Conservation (phyloP, 2,797 vertebrate species). For the Sebastes matsubarae region DNA sequence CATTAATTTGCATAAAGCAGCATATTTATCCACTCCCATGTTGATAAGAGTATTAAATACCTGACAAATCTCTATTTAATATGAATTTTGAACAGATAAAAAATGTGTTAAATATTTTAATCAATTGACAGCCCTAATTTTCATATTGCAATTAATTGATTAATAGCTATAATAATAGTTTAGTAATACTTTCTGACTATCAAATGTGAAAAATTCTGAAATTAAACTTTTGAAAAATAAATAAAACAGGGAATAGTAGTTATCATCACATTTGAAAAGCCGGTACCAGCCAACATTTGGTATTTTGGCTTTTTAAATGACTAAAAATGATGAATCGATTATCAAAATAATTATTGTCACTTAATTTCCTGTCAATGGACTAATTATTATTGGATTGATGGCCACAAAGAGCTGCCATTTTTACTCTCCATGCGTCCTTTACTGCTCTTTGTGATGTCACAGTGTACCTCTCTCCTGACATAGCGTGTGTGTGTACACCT, state of each 20-base stretch:
- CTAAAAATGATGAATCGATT: background rate
- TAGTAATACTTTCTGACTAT: background rate
- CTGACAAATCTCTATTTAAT: too few species aligned
- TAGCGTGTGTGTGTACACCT: background rate
- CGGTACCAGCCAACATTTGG: fast-evolving
- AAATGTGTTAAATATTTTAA: too few species aligned
- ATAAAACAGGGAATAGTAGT: background rate
- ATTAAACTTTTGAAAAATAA: background rate
- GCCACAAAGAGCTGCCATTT: background rate
- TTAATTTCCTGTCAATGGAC: background rate
- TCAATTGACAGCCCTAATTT: too few species aligned
- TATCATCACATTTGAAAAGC: background rate
- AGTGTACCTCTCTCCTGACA: background rate
- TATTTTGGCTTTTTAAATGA: background rate
- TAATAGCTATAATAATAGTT: background rate
- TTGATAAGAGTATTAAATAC: too few species aligned
- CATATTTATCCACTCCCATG: too few species aligned
- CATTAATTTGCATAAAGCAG: too few species aligned
- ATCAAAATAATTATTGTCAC: background rate
- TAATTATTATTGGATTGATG: background rate
- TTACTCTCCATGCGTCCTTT: background rate
- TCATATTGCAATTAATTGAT: background rate
- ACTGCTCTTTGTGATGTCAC: conserved; percentile 1
- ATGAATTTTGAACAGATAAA: too few species aligned
- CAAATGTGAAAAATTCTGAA: background rate